Evolutionary conservation across 2,797 vertebrate species (phyloP).

Genomic region (Cuniculus paca): DNA sequence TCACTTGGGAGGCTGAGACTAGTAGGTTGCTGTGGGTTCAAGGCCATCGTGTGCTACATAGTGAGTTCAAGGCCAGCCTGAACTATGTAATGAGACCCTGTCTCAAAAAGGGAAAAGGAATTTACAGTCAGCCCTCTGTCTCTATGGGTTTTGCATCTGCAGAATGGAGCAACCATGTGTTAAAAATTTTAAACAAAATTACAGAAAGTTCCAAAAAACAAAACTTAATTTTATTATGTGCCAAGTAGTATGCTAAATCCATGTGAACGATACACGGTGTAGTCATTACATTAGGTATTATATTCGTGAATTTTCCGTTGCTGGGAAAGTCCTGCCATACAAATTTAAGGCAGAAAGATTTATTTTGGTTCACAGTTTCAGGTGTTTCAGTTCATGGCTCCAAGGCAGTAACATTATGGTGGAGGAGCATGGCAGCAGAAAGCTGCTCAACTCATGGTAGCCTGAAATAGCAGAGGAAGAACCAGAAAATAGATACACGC

Average conservation of each 20-base stretch:
- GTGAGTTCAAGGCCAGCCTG: neutral
- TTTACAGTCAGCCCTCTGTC: neutral
- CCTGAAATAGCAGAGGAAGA: neutral
- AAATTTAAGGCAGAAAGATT: neutral
- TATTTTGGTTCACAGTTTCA: neutral
- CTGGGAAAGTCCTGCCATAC: neutral
- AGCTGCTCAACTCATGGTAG: neutral
- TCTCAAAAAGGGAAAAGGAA: neutral
- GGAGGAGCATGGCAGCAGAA: neutral
- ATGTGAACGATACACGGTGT: neutral
- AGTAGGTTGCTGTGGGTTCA: neutral
- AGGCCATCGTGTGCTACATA: neutral
- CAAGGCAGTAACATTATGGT: neutral
- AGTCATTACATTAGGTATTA: neutral
- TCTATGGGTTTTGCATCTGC: neutral
- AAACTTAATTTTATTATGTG: neutral
- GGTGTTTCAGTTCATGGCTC: neutral
- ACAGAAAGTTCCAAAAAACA: neutral
- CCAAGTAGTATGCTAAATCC: neutral
- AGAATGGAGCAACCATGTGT: neutral
- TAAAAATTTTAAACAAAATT: neutral
- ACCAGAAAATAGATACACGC: neutral
- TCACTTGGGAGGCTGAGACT: neutral
- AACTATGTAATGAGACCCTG: neutral
- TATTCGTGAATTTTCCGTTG: neutral